Conservation (phyloP, 2,113 vertebrate genomes). For the Pholis gunnellus region DNA sequence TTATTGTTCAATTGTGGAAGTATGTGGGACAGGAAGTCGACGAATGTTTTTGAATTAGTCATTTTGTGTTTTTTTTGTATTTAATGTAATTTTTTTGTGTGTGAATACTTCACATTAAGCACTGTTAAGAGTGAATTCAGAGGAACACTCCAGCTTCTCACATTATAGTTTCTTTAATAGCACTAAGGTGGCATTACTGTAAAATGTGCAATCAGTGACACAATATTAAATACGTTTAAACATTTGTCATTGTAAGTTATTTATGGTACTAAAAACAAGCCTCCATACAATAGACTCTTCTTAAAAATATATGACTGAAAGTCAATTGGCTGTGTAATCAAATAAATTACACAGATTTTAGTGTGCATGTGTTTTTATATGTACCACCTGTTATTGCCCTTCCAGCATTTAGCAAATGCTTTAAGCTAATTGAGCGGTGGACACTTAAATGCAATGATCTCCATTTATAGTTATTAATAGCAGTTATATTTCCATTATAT, state of each 20-base stretch:
- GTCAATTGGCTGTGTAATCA: neutral
- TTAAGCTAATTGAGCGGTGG: neutral
- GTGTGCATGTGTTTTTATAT: neutral
- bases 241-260: neutral
- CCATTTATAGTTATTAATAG: neutral
- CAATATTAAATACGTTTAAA: constrained; percentile 39
- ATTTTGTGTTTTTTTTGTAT: constrained; percentile 62
- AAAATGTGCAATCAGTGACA: constrained; percentile 45
- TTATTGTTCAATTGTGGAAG: constrained; percentile 2
- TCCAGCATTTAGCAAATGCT: neutral
- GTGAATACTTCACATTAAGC: constrained; percentile 15
- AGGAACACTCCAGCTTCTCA: constrained; percentile 63
- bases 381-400: neutral
- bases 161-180: constrained; percentile 12
- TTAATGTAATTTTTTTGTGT: constrained; percentile 64
- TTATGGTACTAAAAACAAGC: neutral
- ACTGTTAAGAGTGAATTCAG: constrained; percentile 34
- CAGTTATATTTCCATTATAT: neutral
- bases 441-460: neutral
- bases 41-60: constrained; percentile 35
- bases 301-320: neutral
- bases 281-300: neutral
- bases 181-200: constrained; percentile 15
- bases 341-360: neutral
- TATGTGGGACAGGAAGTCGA: neutral